Percentiles rank a stretch among this genome's conserved stretches.
Conservation (phyloP, 2,113 vertebrate genomes). For the Microcebus murinus region DNA sequence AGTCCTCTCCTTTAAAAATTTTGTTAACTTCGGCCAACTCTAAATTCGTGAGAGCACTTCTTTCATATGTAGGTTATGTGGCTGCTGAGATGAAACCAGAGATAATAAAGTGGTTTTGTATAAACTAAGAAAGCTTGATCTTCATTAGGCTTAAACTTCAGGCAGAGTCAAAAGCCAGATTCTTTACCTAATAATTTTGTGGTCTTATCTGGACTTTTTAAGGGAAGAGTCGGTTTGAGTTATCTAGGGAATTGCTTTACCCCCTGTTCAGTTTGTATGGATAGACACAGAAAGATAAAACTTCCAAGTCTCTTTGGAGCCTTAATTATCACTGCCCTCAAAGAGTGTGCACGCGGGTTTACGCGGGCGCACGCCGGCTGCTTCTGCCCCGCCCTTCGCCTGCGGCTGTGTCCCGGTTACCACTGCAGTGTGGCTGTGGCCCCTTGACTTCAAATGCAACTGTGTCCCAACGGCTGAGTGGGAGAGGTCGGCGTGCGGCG, state of each 20-base stretch:
- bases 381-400: neutral
- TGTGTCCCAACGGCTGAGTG: neutral
- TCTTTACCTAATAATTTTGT: slow-evolving; percentile 49
- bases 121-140: slow-evolving; percentile 33
- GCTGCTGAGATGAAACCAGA: slow-evolving; percentile 38
- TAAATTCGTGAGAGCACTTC: neutral
- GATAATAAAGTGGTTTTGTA: slow-evolving; percentile 47
- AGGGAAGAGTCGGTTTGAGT: slow-evolving; percentile 39
- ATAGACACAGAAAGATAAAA: slow-evolving; percentile 29
- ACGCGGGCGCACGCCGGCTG: neutral
- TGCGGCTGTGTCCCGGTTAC: neutral
- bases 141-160: slow-evolving; percentile 33
- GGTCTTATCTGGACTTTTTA: slow-evolving; percentile 47
- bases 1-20: slow-evolving; percentile 5
- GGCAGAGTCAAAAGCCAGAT: slow-evolving; percentile 31
- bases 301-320: slow-evolving; percentile 29
- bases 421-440: neutral
- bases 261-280: slow-evolving; percentile 23
- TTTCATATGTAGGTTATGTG: slow-evolving; percentile 27
- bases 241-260: slow-evolving; percentile 20
- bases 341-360: neutral
- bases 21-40: slow-evolving; percentile 46
- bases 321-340: slow-evolving; percentile 50
- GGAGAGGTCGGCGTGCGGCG: neutral
- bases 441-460: neutral